Base-by-base conservation (phyloP, 2,113 vertebrate species). In the Garra rufa region DNA sequence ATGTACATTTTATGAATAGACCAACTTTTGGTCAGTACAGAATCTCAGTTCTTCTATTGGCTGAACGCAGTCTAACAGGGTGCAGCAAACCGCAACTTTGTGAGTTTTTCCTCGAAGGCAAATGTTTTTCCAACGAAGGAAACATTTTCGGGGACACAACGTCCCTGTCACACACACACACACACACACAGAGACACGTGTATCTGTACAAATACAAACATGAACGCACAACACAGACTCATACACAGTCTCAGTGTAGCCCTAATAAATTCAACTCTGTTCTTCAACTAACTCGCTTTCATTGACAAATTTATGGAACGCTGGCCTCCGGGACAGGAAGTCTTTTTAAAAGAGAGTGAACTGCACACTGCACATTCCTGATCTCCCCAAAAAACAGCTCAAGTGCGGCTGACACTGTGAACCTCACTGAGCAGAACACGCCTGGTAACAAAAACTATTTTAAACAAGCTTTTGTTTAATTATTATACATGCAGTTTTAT, bases 251-350 rank as follows among this genome's bases (percentile, higher is more conserved):
- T 70, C 19, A 67, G 77, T 70, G 13, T 63, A 87, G 90, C 89
- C 90, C 87, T 92, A 92, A 90, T 89, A 90, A 86, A 86, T 82
- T 90, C 85, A 90, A 46, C 88, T 80, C 90, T 93, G 95, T 94
- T 91, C 89, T 67, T 91, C 92, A 93, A 93, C 95, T 94, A 95
- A 93, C 90, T 92, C 91, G 87, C 87, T 90, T 92, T 93, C 93
- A 94, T 94, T 96, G 94, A 95, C 90, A 94, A 95, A 94, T 93
- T 92, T 87, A 65, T 86, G 89, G 91, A 90, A 85, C 78, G 86
- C 90, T 88, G 88, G 91, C 91, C 89, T 92, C 90, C 89, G 87
- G 91, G 90, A 91, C 90, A 93, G 91, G 90, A 95, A 94, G 93
- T 92, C 90, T 93, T 95, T 91, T 95, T 91, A 93, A 92, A 87